phyloP scores from a whole-genome alignment of 1,140 invertebrate genomes.

The Dinoponera quadriceps region DNA sequence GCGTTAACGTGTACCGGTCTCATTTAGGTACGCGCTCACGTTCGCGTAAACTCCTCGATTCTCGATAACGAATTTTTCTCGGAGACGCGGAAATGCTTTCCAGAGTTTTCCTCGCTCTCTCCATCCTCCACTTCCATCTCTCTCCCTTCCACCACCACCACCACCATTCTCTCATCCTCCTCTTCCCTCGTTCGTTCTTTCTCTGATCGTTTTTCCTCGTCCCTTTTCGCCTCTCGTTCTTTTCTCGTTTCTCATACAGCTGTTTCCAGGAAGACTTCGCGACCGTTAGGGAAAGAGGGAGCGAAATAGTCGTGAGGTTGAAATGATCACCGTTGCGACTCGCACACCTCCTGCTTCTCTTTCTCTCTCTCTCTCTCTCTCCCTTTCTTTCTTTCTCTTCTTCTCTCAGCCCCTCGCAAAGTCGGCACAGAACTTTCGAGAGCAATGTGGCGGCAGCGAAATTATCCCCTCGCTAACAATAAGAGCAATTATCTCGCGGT shows the following conservation, averaged over 20 bases:
- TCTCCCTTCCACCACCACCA: not conserved
- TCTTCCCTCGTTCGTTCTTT: conserved; percentile 10
- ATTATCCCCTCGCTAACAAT: conserved; percentile 73
- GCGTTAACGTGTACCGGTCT: conserved; percentile 71
- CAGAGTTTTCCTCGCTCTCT: conserved; percentile 65
- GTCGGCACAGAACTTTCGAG: conserved; percentile 68
- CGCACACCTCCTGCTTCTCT: not conserved
- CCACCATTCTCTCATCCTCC: conserved; percentile 4
- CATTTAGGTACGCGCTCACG: conserved; percentile 76
- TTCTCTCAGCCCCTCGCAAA: not conserved
- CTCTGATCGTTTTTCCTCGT: conserved; percentile 23
- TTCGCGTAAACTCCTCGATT: conserved; percentile 76
- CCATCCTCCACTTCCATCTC: not conserved
- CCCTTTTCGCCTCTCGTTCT: not conserved
- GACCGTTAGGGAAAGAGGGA: conserved; percentile 19
- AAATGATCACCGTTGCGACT: conserved; percentile 34
- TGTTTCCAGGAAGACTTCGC: conserved; percentile 60
- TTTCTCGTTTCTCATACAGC: conserved; percentile 48
- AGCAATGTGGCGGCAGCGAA: conserved; percentile 54
- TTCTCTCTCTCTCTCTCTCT: no score
- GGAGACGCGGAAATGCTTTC: conserved; percentile 75
- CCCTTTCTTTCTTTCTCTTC: no score
- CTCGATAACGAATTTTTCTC: conserved; percentile 78
- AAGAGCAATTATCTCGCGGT: conserved; percentile 71
- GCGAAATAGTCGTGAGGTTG: conserved; percentile 26